Conservation (phyloP, 1,140 invertebrate genomes). For the Eumaeus atala region DNA sequence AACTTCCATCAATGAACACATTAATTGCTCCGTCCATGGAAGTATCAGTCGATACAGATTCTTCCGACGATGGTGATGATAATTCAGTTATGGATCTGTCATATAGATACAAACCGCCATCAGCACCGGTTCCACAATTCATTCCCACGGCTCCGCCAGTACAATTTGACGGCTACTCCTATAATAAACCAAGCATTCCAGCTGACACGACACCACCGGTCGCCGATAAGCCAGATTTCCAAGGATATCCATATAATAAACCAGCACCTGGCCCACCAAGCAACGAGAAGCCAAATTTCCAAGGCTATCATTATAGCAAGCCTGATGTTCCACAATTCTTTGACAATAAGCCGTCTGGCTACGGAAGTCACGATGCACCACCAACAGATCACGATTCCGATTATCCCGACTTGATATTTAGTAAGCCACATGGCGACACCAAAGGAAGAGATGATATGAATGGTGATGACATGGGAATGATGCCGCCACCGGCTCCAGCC, state of each 20-base stretch:
- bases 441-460: slow-evolving; percentile 41
- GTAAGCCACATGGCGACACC: slow-evolving; percentile 39
- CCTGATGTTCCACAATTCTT: slow-evolving; percentile 27
- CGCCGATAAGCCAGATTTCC: slow-evolving; percentile 40
- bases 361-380: slow-evolving; percentile 26
- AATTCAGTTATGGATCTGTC: slow-evolving; percentile 35
- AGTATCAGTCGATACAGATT: slow-evolving; percentile 21
- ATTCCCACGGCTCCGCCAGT: slow-evolving; percentile 39
- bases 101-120: slow-evolving; percentile 49
- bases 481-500: slow-evolving; percentile 37
- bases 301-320: slow-evolving; percentile 52
- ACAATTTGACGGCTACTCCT: slow-evolving; percentile 46
- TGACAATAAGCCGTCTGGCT: slow-evolving; percentile 22
- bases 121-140: slow-evolving; percentile 34
- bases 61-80: slow-evolving; percentile 22
- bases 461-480: slow-evolving; percentile 40
- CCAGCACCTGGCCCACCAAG: slow-evolving; percentile 28
- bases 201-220: slow-evolving; percentile 27
- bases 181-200: slow-evolving; percentile 44
- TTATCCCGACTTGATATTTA: slow-evolving; percentile 47
- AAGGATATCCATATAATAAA: slow-evolving; percentile 53
- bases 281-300: slow-evolving; percentile 31
- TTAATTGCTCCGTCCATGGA: slow-evolving; percentile 21
- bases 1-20: slow-evolving; percentile 21
- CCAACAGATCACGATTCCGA: slow-evolving; percentile 36